These are phyloP conservation scores for Drosophila nigrodunni DNA, from an alignment of 1,140 invertebrate genomes.

Conservation along the genomic window DNA sequence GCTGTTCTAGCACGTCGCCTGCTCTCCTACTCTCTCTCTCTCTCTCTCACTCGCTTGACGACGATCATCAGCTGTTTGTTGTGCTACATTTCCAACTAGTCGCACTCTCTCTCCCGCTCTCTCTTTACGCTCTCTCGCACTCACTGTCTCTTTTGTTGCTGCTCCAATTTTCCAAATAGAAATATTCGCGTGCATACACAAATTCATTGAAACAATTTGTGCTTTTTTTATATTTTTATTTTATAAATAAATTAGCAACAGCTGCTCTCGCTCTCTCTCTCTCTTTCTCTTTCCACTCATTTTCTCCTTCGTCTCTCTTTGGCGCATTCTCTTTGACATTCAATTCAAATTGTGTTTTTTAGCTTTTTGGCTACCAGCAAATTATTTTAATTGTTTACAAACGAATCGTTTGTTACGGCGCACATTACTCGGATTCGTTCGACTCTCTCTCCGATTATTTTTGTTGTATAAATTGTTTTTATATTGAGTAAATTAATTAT, in stretches of 20 bases:
- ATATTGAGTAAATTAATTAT: constrained; percentile 64
- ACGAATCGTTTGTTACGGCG: constrained; percentile 60
- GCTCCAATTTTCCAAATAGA: constrained; percentile 50
- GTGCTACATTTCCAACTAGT: constrained; percentile 62
- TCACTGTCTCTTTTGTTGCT: constrained; percentile 26
- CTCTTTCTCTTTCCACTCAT: constrained; percentile 7
- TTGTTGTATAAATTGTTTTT: constrained; percentile 22
- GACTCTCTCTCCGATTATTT: constrained; percentile 26
- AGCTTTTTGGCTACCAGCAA: constrained; percentile 46
- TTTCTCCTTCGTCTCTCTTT: constrained; percentile 11
- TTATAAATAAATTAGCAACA: constrained; percentile 59
- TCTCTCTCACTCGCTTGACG: background rate
- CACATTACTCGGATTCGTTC: constrained; percentile 57
- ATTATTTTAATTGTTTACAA: constrained; percentile 81
- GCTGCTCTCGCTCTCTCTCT: constrained; percentile 4
- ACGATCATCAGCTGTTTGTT: constrained; percentile 64
- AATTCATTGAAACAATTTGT: constrained; percentile 56
- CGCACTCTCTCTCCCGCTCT: constrained; percentile 18
- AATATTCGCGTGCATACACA: constrained; percentile 38
- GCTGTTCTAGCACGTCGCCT: constrained; percentile 37
- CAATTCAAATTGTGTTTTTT: constrained; percentile 54
- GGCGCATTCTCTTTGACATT: constrained; percentile 11
- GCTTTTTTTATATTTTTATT: constrained; percentile 34
- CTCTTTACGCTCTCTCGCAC: background rate
- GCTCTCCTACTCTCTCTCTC: constrained; percentile 13